Evolutionary conservation across 2,888 invertebrate species (phyloP), one percentile per base, ranked within the genome.

Genomic region (Lapara coniferarum): DNA sequence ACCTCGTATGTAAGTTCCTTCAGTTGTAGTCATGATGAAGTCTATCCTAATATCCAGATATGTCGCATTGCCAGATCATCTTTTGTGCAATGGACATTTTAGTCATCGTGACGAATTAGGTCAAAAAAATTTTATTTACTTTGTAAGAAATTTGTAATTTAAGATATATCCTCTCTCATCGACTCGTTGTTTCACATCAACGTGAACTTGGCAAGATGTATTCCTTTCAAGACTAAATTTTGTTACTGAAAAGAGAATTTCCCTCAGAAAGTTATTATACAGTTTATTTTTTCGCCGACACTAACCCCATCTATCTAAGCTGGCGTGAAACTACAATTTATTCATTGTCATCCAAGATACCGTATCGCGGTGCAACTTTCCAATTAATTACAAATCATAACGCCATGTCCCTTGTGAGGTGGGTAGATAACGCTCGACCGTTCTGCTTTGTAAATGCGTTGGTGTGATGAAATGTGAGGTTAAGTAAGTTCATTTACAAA

Each of bases 381-480:
- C 63, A 63, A 63, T 63, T 63, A 63, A 63, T 63, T 63, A 63
- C 63, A 49, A 19, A 63, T 37, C 57, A 57, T 57, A 37, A 63
- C 14, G 63, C 46, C 63, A 16, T 46, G 13, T 63, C 49, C 63
- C 63, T 12, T 49, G 16, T 49, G 19, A 46, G 63, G 63, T 63
- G 49, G 49, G 46, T 63, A 7, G 63, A 63, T 63, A 49, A 63
- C 19, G 49, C 63, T 49, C 13, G 12, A 19, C 19, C 63, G 46
- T 19, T 59, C 37, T 37, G 37, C 37, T 37, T 37, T 37, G 37
- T 37, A 37, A 37, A 37, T 37, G 37, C 37, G 37, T 37, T 19
- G 1, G 16, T 49, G 16, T 46, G 5, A 63, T 13, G 46, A 13
- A 46, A 63, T 44, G n/a, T 44, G n/a, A 5, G 14, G 10, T 13